phyloP scores from a whole-genome alignment of 2,888 invertebrate species.

The Mimachlamys varia region DNA sequence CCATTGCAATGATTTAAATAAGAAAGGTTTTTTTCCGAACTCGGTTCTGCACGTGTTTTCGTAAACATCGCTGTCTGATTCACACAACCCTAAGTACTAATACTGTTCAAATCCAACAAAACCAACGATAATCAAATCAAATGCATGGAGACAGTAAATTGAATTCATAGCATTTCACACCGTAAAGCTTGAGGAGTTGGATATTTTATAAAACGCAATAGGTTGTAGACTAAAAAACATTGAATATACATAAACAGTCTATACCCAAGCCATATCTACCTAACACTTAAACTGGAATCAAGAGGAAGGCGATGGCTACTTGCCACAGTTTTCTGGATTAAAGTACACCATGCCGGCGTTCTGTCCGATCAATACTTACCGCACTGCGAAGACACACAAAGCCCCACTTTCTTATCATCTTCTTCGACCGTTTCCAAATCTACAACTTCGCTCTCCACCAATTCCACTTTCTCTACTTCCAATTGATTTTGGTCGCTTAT shows the following conservation, averaged over 20 bases:
- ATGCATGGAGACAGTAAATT: background rate
- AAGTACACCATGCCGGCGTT: background rate
- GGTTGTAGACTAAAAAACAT: background rate
- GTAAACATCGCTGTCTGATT: background rate
- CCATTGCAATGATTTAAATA: background rate
- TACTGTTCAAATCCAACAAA: background rate
- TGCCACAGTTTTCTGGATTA: background rate
- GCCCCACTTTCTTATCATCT: background rate
- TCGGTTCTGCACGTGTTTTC: background rate
- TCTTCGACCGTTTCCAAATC: constrained; percentile 15
- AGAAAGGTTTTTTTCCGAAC: background rate
- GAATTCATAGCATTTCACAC: background rate
- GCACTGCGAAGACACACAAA: background rate
- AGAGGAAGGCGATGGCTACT: background rate
- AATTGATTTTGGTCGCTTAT: constrained; percentile 34
- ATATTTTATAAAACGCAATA: background rate
- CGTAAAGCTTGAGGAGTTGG: background rate
- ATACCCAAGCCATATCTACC: background rate
- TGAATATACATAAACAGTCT: background rate
- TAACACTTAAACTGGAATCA: background rate
- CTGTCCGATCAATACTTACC: background rate
- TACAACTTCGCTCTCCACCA: constrained; percentile 10
- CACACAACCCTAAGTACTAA: background rate
- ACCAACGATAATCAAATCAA: background rate
- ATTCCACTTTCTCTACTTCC: constrained; percentile 16